Evolutionary conservation across 2,888 invertebrate genomes (phyloP).

Genomic region (Acronicta alni): DNA sequence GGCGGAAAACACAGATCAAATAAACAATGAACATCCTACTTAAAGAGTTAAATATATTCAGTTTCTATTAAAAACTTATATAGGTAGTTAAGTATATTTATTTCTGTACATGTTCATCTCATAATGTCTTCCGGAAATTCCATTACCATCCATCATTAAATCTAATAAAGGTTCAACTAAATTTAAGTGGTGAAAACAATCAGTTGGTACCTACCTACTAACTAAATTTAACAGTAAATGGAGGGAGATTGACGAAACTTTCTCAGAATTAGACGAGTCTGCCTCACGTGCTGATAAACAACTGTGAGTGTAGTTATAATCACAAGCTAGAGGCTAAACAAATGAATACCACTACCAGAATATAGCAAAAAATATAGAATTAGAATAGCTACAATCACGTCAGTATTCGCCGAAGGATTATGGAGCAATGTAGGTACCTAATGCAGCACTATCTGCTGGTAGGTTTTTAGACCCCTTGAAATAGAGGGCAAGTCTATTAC

Average conservation of each 20-base stretch:
- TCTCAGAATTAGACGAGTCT: conserved; percentile 24
- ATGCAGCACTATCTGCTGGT: too few relatives aligned
- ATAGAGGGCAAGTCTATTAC: too few relatives aligned
- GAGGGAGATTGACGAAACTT: conserved; percentile 26
- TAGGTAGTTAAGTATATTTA: too few relatives aligned
- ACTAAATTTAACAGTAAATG: conserved; percentile 25
- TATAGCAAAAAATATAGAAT: too few relatives aligned
- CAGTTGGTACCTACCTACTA: conserved; percentile 4
- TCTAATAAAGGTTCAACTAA: conserved; percentile 20
- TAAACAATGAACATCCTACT: too few relatives aligned
- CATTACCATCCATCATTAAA: conserved; percentile 15
- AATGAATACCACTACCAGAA: not conserved
- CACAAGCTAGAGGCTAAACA: not conserved
- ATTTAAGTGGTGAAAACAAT: conserved; percentile 22
- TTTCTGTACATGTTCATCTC: conserved; percentile 5
- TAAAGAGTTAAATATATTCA: too few relatives aligned
- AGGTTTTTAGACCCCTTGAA: too few relatives aligned
- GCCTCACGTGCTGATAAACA: conserved; percentile 10
- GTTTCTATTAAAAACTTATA: too few relatives aligned
- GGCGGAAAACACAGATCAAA: too few relatives aligned
- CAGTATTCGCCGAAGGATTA: too few relatives aligned
- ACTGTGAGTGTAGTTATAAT: conserved; percentile 11
- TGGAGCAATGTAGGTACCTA: too few relatives aligned
- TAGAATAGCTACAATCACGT: too few relatives aligned
- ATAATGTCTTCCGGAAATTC: conserved; percentile 28